Percentiles rank a stretch among this genome's conserved stretches.
phyloP scores from a whole-genome alignment of 1,140 invertebrate genomes.

The Araneus ventricosus region DNA sequence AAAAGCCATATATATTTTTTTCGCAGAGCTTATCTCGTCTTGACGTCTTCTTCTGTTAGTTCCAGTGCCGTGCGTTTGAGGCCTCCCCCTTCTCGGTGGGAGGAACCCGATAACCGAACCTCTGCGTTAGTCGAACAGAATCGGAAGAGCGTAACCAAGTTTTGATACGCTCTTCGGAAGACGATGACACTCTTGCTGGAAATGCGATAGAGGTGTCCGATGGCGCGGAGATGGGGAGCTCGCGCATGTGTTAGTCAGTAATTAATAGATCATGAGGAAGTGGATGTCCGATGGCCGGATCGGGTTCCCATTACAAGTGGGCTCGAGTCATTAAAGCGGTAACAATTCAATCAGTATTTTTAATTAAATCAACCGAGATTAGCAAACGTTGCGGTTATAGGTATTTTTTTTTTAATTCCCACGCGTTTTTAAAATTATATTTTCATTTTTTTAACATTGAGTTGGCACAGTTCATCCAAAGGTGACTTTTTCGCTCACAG shows the following conservation, averaged over 20 bases:
- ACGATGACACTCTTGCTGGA: not conserved
- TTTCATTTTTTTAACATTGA: too few relatives aligned
- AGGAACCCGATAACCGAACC: slow-evolving; percentile 14
- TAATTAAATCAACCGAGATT: too few relatives aligned
- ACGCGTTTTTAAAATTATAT: too few relatives aligned
- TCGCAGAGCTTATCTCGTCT: not conserved
- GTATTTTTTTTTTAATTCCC: too few relatives aligned
- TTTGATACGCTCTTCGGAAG: not conserved
- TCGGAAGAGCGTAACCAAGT: not conserved
- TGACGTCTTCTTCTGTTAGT: not conserved
- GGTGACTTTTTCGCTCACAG: too few relatives aligned
- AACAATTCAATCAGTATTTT: too few relatives aligned
- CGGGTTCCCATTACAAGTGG: too few relatives aligned
- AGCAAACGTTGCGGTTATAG: too few relatives aligned
- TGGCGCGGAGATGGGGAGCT: not conserved
- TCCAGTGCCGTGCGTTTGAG: not conserved
- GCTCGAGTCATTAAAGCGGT: too few relatives aligned
- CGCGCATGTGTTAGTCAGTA: not conserved
- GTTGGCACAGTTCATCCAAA: too few relatives aligned
- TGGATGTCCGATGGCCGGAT: too few relatives aligned
- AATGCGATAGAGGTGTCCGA: not conserved
- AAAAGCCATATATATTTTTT: not conserved
- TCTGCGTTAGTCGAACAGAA: not conserved
- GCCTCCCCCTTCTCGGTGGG: not conserved
- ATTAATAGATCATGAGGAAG: not conserved